phyloP scores from a whole-genome alignment of 2,888 invertebrate genomes.

The Rhagium mordax region DNA sequence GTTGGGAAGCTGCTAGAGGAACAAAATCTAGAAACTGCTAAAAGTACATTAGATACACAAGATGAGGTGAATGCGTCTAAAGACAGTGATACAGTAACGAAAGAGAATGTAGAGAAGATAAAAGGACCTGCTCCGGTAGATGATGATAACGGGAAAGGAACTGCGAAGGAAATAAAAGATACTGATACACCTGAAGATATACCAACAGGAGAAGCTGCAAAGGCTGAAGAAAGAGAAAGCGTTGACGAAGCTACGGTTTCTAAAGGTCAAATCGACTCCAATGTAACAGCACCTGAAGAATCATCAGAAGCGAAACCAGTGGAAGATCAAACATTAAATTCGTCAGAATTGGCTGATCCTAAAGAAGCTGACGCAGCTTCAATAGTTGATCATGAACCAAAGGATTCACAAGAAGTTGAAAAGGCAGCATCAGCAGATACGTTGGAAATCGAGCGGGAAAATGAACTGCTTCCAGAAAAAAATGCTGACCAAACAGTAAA shows the following conservation, averaged over 20 bases:
- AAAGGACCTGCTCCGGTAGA: background rate
- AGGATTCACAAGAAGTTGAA: background rate
- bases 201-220: constrained; percentile 24
- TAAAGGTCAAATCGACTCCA: constrained; percentile 39
- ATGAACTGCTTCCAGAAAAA: background rate
- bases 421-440: background rate
- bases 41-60: background rate
- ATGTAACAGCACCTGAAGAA: background rate
- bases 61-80: background rate
- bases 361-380: background rate
- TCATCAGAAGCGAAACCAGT: background rate
- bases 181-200: constrained; percentile 10
- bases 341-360: background rate
- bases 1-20: background rate
- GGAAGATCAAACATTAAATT: background rate
- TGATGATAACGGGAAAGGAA: constrained; percentile 17
- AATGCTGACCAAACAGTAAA: background rate
- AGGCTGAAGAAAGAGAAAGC: constrained; percentile 28
- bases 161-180: constrained; percentile 37
- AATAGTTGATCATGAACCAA: background rate
- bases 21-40: background rate
- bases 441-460: background rate
- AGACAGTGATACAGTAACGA: background rate
- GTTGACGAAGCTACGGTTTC: background rate
- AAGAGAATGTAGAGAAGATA: background rate